Evolutionary conservation across 2,797 vertebrate genomes (phyloP).

Genomic region (Yasuhikotakia modesta): DNA sequence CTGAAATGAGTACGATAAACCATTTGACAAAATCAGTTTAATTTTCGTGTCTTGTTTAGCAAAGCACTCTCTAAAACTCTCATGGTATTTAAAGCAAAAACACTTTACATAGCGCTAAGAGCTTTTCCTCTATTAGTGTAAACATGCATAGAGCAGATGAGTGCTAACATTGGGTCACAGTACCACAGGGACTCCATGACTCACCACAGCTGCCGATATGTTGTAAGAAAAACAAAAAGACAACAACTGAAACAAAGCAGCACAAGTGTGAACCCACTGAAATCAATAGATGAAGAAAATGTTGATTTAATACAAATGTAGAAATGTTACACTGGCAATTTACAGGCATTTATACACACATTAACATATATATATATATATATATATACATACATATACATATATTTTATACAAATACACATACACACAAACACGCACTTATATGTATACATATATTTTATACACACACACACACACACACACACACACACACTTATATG

Average conservation of each 20-base stretch:
- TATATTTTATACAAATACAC: too few species aligned
- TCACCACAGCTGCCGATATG: constrained; percentile 29
- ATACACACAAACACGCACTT: too few species aligned
- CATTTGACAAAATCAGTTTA: not conserved
- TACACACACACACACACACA: too few species aligned
- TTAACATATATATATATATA: too few species aligned
- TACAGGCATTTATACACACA: too few species aligned
- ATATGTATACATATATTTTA: too few species aligned
- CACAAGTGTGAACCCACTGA: not conserved
- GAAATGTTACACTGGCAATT: not conserved
- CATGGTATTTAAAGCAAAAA: constrained; percentile 6
- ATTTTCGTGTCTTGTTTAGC: not conserved
- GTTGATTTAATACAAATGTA: not conserved
- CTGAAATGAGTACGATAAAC: not conserved
- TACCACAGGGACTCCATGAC: constrained; percentile 34
- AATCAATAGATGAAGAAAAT: constrained; percentile 5
- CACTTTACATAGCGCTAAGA: constrained; percentile 21
- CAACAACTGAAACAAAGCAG: not conserved
- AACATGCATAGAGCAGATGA: constrained; percentile 33
- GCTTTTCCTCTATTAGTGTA: constrained; percentile 23
- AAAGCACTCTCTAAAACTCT: constrained; percentile 18
- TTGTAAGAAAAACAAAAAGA: not conserved
- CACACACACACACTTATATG: too few species aligned
- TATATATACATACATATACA: too few species aligned
- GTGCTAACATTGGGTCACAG: constrained; percentile 24